Base-by-base conservation (phyloP, 2,888 invertebrate genomes). In the Leptinotarsa rubiginosa region DNA sequence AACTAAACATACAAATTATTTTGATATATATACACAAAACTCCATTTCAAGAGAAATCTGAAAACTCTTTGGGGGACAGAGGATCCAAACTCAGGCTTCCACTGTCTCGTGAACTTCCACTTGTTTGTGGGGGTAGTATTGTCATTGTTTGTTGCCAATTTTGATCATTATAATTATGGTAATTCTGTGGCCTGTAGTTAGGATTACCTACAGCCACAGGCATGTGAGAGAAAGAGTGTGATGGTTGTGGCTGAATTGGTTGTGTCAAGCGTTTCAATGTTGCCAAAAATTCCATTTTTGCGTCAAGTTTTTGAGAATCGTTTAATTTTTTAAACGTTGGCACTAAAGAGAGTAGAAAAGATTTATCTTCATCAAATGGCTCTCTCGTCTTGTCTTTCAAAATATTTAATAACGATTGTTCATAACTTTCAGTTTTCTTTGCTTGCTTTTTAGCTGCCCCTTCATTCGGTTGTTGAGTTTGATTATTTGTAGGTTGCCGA, bases 221-320 rank as follows among this genome's bases (percentile, higher is more conserved):
- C 65, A 41, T 18, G 25, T 31, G 7, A 31, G 31, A 31, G 31
- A 31, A 31, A 31, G 31, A 31, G 31, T 31, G 31, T 31, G 31
- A 7, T 31, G 31, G 31, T 31, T 31, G 31, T 31, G 31, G 31
- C 31, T 31, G 31, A 7, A 31, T 31, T 65, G 65, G 16, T 31
- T 41, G 18, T 54, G 54, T 54, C 54, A 65, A 25, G n/a, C 47
- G n/a, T 66, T 66, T 66, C 16, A 47, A 66, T 18, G 18, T 47
- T 18, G 47, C 18, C n/a, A 66, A 66, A 66, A 66, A 47, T 25
- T 66, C 47, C 47, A 66, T 66, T 41, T 49, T 66, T 22, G 50
- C 66, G 47, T 49, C 66, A 47, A 66, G 66, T 18, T 66, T 66
- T 47, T 49, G 47, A 22, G n/a, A 13, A 16, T 47, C 20, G 18